Percentiles rank a stretch among this genome's conserved stretches.
Conservation (phyloP, 2,113 vertebrate genomes). For the Bolborhynchus lineola region DNA sequence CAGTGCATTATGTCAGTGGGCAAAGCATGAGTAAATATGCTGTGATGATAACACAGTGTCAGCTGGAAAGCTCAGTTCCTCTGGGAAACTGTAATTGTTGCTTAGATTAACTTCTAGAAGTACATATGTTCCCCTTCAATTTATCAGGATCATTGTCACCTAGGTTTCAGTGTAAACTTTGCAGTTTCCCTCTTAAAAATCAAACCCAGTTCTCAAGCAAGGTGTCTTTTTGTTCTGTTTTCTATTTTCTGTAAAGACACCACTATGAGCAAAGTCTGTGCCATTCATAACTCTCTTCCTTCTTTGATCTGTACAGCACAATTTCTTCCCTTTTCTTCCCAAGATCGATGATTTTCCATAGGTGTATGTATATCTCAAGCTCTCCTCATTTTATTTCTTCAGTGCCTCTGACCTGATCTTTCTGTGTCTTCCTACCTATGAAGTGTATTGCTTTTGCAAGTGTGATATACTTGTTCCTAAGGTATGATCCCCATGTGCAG, state of each 20-base stretch:
- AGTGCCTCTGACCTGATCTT: background rate
- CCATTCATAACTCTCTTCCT: rapidly evolving
- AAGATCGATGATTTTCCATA: background rate
- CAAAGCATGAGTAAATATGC: background rate
- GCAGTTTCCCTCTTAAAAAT: background rate
- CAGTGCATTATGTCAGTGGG: background rate
- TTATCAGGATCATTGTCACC: background rate
- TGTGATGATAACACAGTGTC: background rate
- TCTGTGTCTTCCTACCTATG: background rate
- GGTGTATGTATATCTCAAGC: background rate
- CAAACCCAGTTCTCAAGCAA: background rate
- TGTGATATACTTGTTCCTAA: background rate
- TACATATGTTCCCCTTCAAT: background rate
- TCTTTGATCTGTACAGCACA: background rate
- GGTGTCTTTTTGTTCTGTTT: background rate
- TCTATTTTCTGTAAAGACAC: background rate
- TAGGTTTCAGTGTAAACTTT: background rate
- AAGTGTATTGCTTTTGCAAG: background rate
- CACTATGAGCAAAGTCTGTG: background rate
- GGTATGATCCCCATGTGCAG: background rate
- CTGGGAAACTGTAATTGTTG: background rate
- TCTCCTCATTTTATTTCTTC: background rate
- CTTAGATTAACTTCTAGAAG: background rate
- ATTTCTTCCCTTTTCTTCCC: background rate
- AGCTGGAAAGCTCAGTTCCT: background rate